Conservation (phyloP, 2,888 invertebrate genomes). For the Gisinianus flammeolus region DNA sequence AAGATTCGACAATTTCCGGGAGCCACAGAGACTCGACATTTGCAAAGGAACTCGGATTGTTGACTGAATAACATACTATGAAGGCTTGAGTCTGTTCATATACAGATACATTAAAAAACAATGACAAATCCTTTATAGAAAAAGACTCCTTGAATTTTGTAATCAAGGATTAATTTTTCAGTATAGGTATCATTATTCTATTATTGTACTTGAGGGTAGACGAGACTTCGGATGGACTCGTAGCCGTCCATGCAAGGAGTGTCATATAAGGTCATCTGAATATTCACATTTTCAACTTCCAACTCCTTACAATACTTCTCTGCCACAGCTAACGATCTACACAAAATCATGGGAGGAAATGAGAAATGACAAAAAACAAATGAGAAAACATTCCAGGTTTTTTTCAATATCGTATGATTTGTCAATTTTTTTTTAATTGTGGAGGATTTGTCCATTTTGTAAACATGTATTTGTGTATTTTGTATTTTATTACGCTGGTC, state of each 20-base stretch:
- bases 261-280: neutral
- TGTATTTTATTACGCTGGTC: conserved; percentile 4
- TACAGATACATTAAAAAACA: neutral
- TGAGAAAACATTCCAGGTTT: neutral
- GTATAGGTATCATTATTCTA: neutral
- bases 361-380: neutral
- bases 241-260: conserved; percentile 29
- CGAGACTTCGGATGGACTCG: neutral
- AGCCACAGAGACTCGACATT: conserved; percentile 84
- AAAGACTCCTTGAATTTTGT: neutral
- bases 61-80: conserved; percentile 82
- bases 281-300: neutral
- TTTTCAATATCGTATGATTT: neutral
- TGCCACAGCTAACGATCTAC: neutral
- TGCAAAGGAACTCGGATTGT: conserved; percentile 77
- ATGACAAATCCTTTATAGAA: too few species aligned
- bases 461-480: too few species aligned
- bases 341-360: too few species aligned
- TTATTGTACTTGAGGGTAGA: conserved; percentile 1
- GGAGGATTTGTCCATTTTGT: too few species aligned
- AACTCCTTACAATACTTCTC: conserved; percentile 25
- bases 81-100: conserved; percentile 81
- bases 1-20: conserved; percentile 81
- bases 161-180: neutral
- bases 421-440: neutral